Evolutionary conservation across 2,888 invertebrate genomes (phyloP).

Genomic region (Megamerina dolium): DNA sequence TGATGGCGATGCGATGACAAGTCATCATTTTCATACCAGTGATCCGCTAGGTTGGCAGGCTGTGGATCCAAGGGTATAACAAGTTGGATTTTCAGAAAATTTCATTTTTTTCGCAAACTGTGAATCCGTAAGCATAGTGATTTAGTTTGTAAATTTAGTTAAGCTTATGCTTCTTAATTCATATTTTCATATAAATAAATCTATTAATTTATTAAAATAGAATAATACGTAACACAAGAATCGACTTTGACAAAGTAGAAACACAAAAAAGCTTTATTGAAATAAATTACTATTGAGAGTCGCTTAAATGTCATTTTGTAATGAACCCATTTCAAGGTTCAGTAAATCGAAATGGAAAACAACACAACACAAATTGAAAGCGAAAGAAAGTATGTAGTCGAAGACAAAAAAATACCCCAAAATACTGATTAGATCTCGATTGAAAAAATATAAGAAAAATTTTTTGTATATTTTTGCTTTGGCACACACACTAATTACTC

Average conservation of each 20-base stretch:
- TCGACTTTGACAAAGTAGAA: too few relatives aligned
- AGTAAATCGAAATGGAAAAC: conserved; percentile 21
- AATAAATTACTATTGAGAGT: not conserved
- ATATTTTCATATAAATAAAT: too few relatives aligned
- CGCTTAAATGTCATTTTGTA: too few relatives aligned
- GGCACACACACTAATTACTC: conserved; percentile 36
- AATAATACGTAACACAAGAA: too few relatives aligned
- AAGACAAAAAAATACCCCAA: not conserved
- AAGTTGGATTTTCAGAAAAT: not conserved
- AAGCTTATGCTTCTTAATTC: too few relatives aligned
- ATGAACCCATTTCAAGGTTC: conserved; percentile 34
- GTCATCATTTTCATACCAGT: conserved; percentile 25
- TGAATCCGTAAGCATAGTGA: too few relatives aligned
- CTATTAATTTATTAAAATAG: too few relatives aligned
- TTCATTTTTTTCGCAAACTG: not conserved
- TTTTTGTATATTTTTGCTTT: conserved; percentile 25
- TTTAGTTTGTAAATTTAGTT: too few relatives aligned
- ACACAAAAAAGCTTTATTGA: not conserved
- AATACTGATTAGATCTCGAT: conserved; percentile 30
- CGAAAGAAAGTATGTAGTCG: not conserved
- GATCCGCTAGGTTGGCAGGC: conserved; percentile 35
- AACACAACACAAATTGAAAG: not conserved
- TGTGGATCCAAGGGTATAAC: conserved; percentile 18
- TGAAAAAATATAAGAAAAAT: conserved; percentile 5
- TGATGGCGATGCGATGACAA: conserved; percentile 14